phyloP scores from a whole-genome alignment of 2,888 invertebrate genomes.

The Watsonalla binaria region DNA sequence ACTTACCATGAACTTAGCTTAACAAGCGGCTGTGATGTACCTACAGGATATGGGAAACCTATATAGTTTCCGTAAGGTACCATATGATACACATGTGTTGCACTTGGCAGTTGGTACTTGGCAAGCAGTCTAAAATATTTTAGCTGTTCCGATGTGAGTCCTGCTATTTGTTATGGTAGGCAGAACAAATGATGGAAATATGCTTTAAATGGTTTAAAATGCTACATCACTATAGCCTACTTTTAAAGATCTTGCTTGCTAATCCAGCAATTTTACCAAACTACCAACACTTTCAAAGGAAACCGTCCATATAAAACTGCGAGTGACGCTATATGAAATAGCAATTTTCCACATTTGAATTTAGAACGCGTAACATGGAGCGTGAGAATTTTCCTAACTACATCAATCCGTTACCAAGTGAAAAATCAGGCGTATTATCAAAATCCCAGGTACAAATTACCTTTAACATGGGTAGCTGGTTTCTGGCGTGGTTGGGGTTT shows the following conservation, averaged over 20 bases:
- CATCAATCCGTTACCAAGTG: slow-evolving; percentile 1
- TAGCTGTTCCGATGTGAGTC: too few species aligned
- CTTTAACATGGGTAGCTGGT: neutral
- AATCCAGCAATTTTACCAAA: neutral
- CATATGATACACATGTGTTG: neutral
- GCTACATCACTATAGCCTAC: slow-evolving; percentile 6
- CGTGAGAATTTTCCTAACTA: slow-evolving; percentile 1
- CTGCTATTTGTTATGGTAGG: too few species aligned
- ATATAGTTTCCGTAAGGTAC: neutral
- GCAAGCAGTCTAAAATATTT: slow-evolving; percentile 7
- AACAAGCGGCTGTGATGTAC: too few species aligned
- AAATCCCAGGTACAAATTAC: slow-evolving; percentile 11
- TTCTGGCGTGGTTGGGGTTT: slow-evolving; percentile 18
- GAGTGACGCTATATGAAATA: neutral
- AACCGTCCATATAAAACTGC: neutral
- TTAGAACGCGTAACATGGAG: neutral
- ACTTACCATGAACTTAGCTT: too few species aligned
- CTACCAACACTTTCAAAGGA: neutral
- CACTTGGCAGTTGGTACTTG: slow-evolving; percentile 9
- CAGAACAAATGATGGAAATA: too few species aligned
- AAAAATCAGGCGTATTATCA: neutral
- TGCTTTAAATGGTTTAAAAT: slow-evolving; percentile 13
- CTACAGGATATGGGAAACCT: neutral
- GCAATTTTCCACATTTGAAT: neutral
- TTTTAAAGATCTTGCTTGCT: neutral